These are phyloP conservation scores for Lycocerus yunnanus DNA, from an alignment of 2,888 invertebrate species.

Conservation along the genomic window DNA sequence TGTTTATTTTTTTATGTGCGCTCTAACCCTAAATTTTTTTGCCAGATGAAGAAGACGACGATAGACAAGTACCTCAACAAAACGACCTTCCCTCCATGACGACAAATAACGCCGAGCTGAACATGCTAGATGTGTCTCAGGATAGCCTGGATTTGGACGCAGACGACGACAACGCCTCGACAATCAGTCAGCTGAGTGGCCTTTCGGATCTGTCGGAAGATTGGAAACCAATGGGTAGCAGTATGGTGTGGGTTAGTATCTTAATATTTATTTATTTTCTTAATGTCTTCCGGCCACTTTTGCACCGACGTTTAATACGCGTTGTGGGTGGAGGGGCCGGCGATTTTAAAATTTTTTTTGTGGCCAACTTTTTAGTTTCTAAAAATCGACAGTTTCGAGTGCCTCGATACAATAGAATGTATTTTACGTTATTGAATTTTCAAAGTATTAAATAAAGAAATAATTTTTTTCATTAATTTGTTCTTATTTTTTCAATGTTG, in stretches of 20 bases:
- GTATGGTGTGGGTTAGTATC: slow-evolving; percentile 54
- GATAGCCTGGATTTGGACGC: slow-evolving; percentile 44
- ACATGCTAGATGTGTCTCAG: slow-evolving; percentile 45
- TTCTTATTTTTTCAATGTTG: not conserved
- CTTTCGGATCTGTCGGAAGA: slow-evolving; percentile 68
- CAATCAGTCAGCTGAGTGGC: slow-evolving; percentile 61
- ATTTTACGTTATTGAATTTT: not conserved
- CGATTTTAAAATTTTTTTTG: not conserved
- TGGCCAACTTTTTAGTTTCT: not conserved
- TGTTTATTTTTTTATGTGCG: not conserved
- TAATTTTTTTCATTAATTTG: not conserved
- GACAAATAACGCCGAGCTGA: slow-evolving; percentile 40
- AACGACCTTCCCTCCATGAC: not conserved
- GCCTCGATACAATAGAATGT: not conserved
- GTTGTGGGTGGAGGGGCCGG: not conserved
- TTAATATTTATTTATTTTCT: not conserved
- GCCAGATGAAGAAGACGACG: not conserved
- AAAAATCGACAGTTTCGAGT: not conserved
- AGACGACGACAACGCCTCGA: slow-evolving; percentile 48
- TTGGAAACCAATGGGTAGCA: slow-evolving; percentile 69
- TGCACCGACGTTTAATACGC: not conserved
- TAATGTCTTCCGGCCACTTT: not conserved
- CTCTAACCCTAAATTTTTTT: not conserved
- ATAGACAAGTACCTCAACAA: not conserved
- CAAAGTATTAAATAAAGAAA: not conserved